Conservation (phyloP, 2,113 vertebrate genomes). For the Drymodes brunneopygia region DNA sequence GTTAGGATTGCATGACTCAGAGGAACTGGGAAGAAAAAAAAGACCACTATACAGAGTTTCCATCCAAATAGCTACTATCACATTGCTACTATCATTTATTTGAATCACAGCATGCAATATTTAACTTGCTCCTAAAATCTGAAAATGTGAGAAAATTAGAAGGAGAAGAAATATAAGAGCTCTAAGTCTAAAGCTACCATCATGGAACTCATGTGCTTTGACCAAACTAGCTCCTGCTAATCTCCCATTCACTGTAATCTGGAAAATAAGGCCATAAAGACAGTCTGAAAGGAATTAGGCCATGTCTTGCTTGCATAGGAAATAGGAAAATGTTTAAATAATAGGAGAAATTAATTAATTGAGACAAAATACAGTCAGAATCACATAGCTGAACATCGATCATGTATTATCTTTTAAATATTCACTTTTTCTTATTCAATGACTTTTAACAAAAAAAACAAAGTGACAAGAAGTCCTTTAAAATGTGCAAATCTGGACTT, state of each 20-base stretch:
- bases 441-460: background rate
- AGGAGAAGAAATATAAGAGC: background rate
- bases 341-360: background rate
- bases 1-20: background rate
- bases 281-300: background rate
- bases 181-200: background rate
- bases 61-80: background rate
- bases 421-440: background rate
- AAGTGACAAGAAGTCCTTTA: background rate
- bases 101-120: background rate
- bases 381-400: background rate
- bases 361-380: background rate
- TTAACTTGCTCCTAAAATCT: background rate
- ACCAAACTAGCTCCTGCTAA: background rate
- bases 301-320: background rate
- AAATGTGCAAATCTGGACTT: background rate
- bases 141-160: background rate
- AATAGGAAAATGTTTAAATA: background rate
- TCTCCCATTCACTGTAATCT: background rate
- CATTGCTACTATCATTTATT: background rate
- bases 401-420: background rate
- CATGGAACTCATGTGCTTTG: background rate
- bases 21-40: background rate
- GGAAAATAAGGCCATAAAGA: background rate
- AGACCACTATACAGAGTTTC: background rate